Base-by-base conservation (phyloP, 2,113 vertebrate species). In the Taxidea taxus region DNA sequence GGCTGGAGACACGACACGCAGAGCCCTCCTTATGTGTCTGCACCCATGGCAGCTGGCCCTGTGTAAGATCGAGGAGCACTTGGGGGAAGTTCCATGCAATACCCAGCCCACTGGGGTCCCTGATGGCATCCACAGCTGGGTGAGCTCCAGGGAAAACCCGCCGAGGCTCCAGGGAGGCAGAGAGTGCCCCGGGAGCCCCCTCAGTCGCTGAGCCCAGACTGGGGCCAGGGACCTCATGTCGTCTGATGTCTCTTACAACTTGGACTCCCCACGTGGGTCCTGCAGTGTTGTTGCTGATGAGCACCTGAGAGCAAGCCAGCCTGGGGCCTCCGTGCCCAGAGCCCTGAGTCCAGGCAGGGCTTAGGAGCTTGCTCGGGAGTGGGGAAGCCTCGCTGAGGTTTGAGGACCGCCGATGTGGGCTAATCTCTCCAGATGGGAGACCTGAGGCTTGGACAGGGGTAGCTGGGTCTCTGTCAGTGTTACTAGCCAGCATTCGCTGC, bases 11-110 rank as follows among this genome's bases (percentile, higher is more conserved):
- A 4, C 2, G 3, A 31, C 39, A 3, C 5, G 6, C 13, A 2
- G 9, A 2, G 39, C 20, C 31, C 27, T n/a, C 80, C 62, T 39
- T 29, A 0, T 1, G 0, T 0, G 3, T 18, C 27, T 16, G 0
- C 0, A 1, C 27, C 18, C 21, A 18, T 16, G 15, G 47, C 31
- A 2, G 27, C 47, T 20, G 34, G 31, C 27, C 21, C 72, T n/a
- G 39, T 25, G 1, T 60, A 23, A 39, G 72, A 23, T 27, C 14
- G 4, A 7, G 3, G 9, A 15, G 56, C 5, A 4, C 6, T 10
- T 1, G 8, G 74, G 25, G 81, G 37, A 8, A 66, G 37, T n/a
- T 44, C 94, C 54, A 56, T 68, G 16, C 15, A 85, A 49, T 2
- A 4, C 83, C 60, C 23, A 84, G 84, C 44, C 27, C 15, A 15